A percentile compares a stretch with the other conserved stretches of the same genome.
Conservation (phyloP, 2,113 vertebrate genomes). For the Caranx melampygus region DNA sequence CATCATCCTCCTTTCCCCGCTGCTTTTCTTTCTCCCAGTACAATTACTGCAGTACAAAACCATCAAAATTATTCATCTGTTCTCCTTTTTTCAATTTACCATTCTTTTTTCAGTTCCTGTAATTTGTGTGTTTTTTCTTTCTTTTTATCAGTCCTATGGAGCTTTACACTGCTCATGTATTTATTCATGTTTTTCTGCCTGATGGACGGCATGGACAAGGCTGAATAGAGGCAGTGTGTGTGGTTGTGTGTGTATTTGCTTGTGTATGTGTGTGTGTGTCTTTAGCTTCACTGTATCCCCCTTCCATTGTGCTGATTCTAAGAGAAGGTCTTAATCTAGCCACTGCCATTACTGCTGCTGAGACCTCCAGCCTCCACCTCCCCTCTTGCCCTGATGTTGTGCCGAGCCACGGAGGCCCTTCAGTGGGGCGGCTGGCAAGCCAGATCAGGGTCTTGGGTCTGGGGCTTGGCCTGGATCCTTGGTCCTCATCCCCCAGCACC, state of each 20-base stretch:
- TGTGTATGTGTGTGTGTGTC: slow-evolving; percentile 8
- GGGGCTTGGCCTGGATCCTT: slow-evolving; percentile 73
- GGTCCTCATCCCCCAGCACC: slow-evolving; percentile 62
- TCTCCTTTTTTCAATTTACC: slow-evolving; percentile 68
- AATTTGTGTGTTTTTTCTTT: slow-evolving; percentile 69
- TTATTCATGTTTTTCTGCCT: slow-evolving; percentile 78
- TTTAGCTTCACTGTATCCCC: slow-evolving; percentile 54
- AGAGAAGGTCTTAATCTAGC: slow-evolving; percentile 82
- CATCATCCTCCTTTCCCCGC: slow-evolving; percentile 27
- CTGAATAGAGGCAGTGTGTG: slow-evolving; percentile 68
- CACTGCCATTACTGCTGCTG: slow-evolving; percentile 73
- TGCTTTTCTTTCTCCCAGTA: slow-evolving; percentile 35
- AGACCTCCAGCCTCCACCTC: slow-evolving; percentile 70
- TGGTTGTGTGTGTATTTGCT: slow-evolving; percentile 19
- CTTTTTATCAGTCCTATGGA: slow-evolving; percentile 73
- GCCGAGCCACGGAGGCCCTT: slow-evolving; percentile 73
- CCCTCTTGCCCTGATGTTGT: slow-evolving; percentile 69
- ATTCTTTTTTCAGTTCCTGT: slow-evolving; percentile 66
- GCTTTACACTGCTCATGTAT: slow-evolving; percentile 73
- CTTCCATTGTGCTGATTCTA: slow-evolving; percentile 69
- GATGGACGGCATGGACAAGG: slow-evolving; percentile 68
- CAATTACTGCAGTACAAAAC: slow-evolving; percentile 69
- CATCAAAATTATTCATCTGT: slow-evolving; percentile 74
- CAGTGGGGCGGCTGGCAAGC: slow-evolving; percentile 63
- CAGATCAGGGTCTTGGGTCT: slow-evolving; percentile 74